Percentiles rank a stretch among this genome's conserved stretches.
These are phyloP conservation scores for Theodoxus fluviatilis DNA, from an alignment of 2,888 invertebrate species.

Conservation along the genomic window DNA sequence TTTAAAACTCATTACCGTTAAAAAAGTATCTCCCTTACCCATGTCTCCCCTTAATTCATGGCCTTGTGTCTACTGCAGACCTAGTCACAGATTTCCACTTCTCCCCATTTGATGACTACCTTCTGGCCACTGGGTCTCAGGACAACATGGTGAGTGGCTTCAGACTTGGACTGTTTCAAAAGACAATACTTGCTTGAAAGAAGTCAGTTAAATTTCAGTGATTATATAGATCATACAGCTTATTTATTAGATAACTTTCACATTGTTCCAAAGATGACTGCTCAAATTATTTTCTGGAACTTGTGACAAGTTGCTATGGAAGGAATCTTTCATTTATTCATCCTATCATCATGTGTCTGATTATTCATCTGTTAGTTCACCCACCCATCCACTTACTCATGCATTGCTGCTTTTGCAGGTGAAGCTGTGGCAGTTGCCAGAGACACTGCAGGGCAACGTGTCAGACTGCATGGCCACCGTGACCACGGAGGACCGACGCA, in stretches of 20 bases:
- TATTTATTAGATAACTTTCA: too few species aligned
- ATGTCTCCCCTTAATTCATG: too few species aligned
- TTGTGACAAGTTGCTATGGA: too few species aligned
- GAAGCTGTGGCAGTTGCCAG: constrained; percentile 89
- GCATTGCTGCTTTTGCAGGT: constrained; percentile 69
- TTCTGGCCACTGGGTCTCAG: constrained; percentile 81
- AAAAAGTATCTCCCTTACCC: too few species aligned
- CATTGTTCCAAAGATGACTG: too few species aligned
- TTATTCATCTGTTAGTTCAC: background rate
- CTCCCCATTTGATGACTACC: constrained; percentile 92
- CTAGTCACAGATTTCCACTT: constrained; percentile 94
- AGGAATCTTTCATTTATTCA: too few species aligned
- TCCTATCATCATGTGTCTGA: too few species aligned
- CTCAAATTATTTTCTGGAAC: too few species aligned
- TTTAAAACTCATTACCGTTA: too few species aligned
- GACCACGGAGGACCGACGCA: constrained; percentile 78
- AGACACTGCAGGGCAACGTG: too few species aligned
- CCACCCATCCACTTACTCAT: background rate
- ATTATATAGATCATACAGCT: background rate
- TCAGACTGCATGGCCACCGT: constrained; percentile 33
- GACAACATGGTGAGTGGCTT: constrained; percentile 65
- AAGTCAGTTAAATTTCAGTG: background rate
- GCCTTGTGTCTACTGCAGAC: constrained; percentile 86
- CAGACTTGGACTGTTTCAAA: background rate
- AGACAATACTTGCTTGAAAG: background rate